Evolutionary conservation across 2,797 vertebrate genomes (phyloP).

Genomic region (Xiphorhynchus erythropygius): DNA sequence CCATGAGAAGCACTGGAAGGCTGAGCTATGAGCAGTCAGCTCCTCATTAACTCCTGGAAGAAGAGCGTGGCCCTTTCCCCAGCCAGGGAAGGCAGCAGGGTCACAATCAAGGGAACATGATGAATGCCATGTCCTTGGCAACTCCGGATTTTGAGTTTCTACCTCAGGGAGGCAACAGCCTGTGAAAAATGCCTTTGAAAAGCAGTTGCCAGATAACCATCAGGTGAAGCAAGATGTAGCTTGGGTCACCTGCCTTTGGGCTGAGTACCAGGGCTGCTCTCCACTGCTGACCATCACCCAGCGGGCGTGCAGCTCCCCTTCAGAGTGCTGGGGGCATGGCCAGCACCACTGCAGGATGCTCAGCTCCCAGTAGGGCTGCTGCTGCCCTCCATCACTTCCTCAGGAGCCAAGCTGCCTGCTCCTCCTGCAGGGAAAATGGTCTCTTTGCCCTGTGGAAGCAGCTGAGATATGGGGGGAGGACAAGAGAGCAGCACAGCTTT

Average conservation of each 20-base stretch:
- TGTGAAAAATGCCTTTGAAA: not conserved
- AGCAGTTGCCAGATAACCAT: not conserved
- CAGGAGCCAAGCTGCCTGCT: accelerated
- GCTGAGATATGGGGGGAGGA: accelerated
- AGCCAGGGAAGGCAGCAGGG: not conserved
- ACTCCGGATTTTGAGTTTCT: not conserved
- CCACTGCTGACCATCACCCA: not conserved
- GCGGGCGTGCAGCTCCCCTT: not conserved
- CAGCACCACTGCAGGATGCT: accelerated
- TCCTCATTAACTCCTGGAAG: not conserved
- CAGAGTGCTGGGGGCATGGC: accelerated
- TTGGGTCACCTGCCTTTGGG: not conserved
- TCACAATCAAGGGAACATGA: not conserved
- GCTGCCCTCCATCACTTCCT: not conserved
- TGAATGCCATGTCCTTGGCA: not conserved
- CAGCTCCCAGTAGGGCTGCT: not conserved
- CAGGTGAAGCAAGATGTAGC: accelerated
- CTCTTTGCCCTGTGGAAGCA: not conserved
- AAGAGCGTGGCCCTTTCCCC: not conserved
- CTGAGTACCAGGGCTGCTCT: not conserved
- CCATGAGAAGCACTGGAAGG: not conserved
- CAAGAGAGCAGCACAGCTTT: not conserved
- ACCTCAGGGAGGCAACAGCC: not conserved
- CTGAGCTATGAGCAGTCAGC: not conserved
- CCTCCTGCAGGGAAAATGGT: not conserved